Percentiles rank a stretch among this genome's conserved stretches.
phyloP scores from a whole-genome alignment of 2,888 invertebrate species.

The Phengaris alcon region DNA sequence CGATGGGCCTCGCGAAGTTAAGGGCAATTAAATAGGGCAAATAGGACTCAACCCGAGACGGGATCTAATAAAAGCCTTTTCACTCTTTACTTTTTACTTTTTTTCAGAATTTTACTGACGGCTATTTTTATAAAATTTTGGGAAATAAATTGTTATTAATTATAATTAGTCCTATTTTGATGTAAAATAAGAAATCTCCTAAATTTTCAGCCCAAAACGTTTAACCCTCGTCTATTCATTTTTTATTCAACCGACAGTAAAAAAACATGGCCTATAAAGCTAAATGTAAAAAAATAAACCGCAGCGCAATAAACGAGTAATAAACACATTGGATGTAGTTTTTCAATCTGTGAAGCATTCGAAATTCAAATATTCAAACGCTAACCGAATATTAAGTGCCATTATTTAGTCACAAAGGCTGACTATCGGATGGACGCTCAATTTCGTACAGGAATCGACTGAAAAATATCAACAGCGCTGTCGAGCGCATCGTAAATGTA shows the following conservation, averaged over 20 bases:
- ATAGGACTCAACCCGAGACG: slow-evolving; percentile 25
- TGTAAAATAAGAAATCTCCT: not conserved
- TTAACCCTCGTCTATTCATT: too few relatives aligned
- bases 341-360: slow-evolving; percentile 15
- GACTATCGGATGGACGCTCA: slow-evolving; percentile 41
- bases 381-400: slow-evolving; percentile 26
- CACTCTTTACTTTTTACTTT: slow-evolving; percentile 11
- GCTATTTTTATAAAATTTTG: not conserved
- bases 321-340: slow-evolving; percentile 11
- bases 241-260: too few relatives aligned
- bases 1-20: slow-evolving; percentile 30
- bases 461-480: slow-evolving; percentile 48
- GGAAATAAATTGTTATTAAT: not conserved
- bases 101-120: not conserved
- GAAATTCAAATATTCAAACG: slow-evolving; percentile 21
- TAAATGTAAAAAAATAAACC: not conserved
- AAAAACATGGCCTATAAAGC: not conserved
- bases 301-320: not conserved
- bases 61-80: slow-evolving; percentile 30
- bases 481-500: slow-evolving; percentile 25
- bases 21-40: slow-evolving; percentile 29
- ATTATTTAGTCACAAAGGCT: slow-evolving; percentile 30
- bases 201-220: not conserved
- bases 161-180: not conserved
- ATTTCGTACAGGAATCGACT: slow-evolving; percentile 46